Evolutionary conservation across 2,113 vertebrate species (phyloP), one percentile per base, ranked within the genome.

Genomic region (Piliocolobus tephrosceles): DNA sequence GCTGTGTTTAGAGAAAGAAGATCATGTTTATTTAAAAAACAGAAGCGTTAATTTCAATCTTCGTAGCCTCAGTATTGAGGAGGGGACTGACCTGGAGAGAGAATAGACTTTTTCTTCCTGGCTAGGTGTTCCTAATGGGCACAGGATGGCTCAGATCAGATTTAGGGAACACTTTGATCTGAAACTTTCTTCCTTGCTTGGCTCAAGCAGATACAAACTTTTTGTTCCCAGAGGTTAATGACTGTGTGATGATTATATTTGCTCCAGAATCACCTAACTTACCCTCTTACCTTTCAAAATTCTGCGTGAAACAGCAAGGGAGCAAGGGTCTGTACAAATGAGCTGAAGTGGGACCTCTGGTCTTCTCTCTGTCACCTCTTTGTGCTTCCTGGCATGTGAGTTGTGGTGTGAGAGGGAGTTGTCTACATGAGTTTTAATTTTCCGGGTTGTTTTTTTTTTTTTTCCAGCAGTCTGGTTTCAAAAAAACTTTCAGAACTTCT

Each of bases 401-500:
- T 6, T n/a, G 17, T 38, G 58, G n/a, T 47, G 0, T 27, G 91
- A 68, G 30, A 78, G 45, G 5, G 35, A n/a, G 2, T 3, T 10
- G 30, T 84, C 78, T 55, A 9, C 57, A 0, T 6, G 52, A 84
- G 40, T 73, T 75, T 92, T 18, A 58, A 40, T 91, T 89, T 92
- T 85, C 79, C 5, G 12, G 27, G 61, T 30, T 64, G 13, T 30
- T 13, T 64, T 30, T 64, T 13, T 55, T 85, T 92, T 16, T 73
- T 68, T 25, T 17, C 75, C 57, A 92, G 73, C 58, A 6, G 3
- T 85, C 83, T 94, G 83, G 47, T 94, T 96, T 96, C 83, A 55
- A 76, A 94, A 91, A 66, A 85, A 57, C 8, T 45, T 84, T 80
- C 40, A 58, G 57, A 88, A 91, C 73, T 91, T 83, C 70, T 88